These are phyloP conservation scores for Lemur catta DNA, from an alignment of 2,797 vertebrate genomes.

Conservation along the genomic window DNA sequence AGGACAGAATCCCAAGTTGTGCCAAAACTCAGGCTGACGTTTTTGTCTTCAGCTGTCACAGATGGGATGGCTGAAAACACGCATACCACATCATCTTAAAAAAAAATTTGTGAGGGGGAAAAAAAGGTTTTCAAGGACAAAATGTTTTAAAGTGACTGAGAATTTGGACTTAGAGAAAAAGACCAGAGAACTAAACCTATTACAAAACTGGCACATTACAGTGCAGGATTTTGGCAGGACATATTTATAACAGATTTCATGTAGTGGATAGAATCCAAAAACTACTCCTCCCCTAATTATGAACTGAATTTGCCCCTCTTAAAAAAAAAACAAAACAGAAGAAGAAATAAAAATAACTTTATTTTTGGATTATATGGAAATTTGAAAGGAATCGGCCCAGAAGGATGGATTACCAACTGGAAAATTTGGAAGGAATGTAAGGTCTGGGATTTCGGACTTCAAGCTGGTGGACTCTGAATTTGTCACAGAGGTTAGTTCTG, in stretches of 20 bases:
- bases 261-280: conserved; percentile 81
- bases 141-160: conserved; percentile 76
- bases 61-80: conserved; percentile 71
- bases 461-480: conserved; percentile 68
- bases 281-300: conserved; percentile 82
- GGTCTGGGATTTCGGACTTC: conserved; percentile 65
- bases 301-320: conserved; percentile 66
- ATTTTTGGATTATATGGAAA: conserved; percentile 68
- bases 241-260: conserved; percentile 84
- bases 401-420: conserved; percentile 61
- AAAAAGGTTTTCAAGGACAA: conserved; percentile 79
- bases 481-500: conserved; percentile 73
- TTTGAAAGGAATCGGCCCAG: conserved; percentile 2
- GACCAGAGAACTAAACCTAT: conserved; percentile 81
- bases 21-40: conserved; percentile 78
- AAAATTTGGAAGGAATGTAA: conserved; percentile 78
- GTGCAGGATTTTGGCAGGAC: conserved; percentile 84
- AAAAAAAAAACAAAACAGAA: neutral
- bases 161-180: conserved; percentile 78
- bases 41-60: conserved; percentile 77
- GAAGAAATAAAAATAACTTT: conserved; percentile 54
- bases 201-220: conserved; percentile 83
- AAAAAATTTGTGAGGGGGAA: conserved; percentile 15
- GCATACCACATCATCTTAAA: conserved; percentile 23
- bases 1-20: conserved; percentile 70